A percentile compares a stretch with the other conserved stretches of the same genome.
These are phyloP conservation scores for Eilema sororculum DNA, from an alignment of 2,888 invertebrate species.

Conservation along the genomic window DNA sequence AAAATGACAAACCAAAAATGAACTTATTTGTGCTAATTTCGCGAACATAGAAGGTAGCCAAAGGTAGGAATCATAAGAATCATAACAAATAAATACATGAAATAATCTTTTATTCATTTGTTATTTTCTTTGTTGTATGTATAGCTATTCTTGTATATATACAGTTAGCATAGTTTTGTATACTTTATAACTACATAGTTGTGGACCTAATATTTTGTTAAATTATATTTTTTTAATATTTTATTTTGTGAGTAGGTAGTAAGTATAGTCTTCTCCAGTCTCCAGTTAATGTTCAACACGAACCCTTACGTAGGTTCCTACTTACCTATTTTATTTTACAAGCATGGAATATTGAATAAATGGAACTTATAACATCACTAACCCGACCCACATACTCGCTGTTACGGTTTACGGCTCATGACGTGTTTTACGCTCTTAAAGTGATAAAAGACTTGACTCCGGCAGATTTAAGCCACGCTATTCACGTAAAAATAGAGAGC, in stretches of 20 bases:
- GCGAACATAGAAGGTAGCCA: neutral
- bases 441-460: constrained; percentile 45
- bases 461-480: constrained; percentile 37
- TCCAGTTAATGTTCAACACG: neutral
- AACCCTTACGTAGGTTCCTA: neutral
- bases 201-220: too few relatives aligned
- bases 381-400: constrained; percentile 56
- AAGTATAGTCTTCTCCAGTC: too few relatives aligned
- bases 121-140: too few relatives aligned
- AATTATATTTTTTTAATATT: too few relatives aligned
- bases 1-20: constrained; percentile 23
- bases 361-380: constrained; percentile 55
- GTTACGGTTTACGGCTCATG: constrained; percentile 44
- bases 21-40: constrained; percentile 7
- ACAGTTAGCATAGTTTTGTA: too few relatives aligned
- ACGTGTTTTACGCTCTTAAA: constrained; percentile 45
- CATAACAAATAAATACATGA: too few relatives aligned
- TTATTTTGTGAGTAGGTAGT: too few relatives aligned
- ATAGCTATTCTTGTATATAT: too few relatives aligned
- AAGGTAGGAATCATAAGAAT: too few relatives aligned
- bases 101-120: too few relatives aligned
- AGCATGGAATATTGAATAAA: constrained; percentile 50
- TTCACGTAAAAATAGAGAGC: constrained; percentile 39
- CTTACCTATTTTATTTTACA: constrained; percentile 14
- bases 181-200: too few relatives aligned